Evolutionary conservation across 1,140 invertebrate genomes (phyloP), one percentile per base, ranked within the genome.

Genomic region (Trachymyrmex cornetzi): DNA sequence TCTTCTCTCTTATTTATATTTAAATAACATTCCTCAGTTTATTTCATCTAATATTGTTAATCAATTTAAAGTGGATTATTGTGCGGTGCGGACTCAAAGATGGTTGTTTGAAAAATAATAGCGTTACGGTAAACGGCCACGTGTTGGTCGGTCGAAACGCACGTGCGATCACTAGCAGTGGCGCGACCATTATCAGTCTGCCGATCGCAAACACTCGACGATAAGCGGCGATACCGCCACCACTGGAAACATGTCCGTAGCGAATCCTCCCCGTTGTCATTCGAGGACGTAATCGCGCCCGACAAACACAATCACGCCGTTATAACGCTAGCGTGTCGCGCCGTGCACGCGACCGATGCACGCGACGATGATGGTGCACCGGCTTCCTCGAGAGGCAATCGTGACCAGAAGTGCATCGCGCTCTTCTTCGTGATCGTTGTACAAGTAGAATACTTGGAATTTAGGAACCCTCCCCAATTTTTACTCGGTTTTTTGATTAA

Each of bases 131-230:
- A 24, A 3, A 9, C 27, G n/a, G 77, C 64, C 77, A 69, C 77
- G 64, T 69, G 64, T 27, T 67, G 14, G 63, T n/a, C 44, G 1
- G 38, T 53, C 44, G 12, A 79, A 66, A 79, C 59, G 44, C 63
- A 80, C 44, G 64, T 80, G 77, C 63, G 27, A 53, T 79, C 74
- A n/a, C 55, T 61, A 7, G 38, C 22, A 16, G 9, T 27, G 61
- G 38, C 61, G 77, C 44, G 64, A 69, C 48, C 6, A 24, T 81
- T 81, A 81, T 81, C 77, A 4, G 77, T 7, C 77, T 5, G 30
- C 9, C 64, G 77, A 69, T 81, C 64, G 48, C 30, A 38, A 55
- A 81, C 77, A 81, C 77, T 81, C 77, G 14, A 80, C 48, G 63
- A 80, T 69, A 80, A 80, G 61, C 44, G 59, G 59, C 19, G 24